Evolutionary conservation across 2,113 vertebrate species (phyloP), one percentile per base, ranked within the genome.

Genomic region (Grus americana): DNA sequence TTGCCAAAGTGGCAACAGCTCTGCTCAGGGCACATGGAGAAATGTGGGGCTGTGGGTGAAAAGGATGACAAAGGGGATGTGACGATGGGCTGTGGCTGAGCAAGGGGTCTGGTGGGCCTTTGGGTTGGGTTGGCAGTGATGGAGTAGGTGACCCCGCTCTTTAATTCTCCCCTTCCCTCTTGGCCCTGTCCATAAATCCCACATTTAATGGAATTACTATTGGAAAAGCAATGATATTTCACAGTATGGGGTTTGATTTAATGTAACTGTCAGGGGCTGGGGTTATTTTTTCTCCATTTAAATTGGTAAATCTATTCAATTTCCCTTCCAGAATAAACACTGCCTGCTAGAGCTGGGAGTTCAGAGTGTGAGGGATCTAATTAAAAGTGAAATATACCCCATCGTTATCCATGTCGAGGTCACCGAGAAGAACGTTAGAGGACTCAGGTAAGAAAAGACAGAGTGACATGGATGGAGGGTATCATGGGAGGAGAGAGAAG

Each of bases 331-430:
- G 97, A 95, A 98, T 97, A 98, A 98, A 96, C 98, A 98, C 95
- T 98, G 98, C 70, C 94, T 98, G 92, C n/a, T 98, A 87, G 98
- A 98, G 66, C 92, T 98, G 93, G 98, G 98, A 14, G 87, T 91
- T 24, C 96, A 96, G 91, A 94, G 98, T 18, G 98, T 98, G 93
- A 98, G 95, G 79, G 97, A 98, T 72, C 97, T 98, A 96, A 98
- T 98, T 85, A 97, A 91, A 80, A 96, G 79, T 19, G 98, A 98
- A 79, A 98, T 98, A 97, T 98, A 98, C 93, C 98, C 98, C 88
- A 98, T 98, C 0, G n/a, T 98, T 97, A 98, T 98, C 96, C 98
- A 98, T 1, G 96, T 98, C 4, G 98, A 98, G 93, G 98, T 98
- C 96, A 98, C 98, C 0, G 97, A 98, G 88, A 98, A 98, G 97